These are phyloP conservation scores for Acomys russatus DNA, from an alignment of 2,797 vertebrate species.

Conservation along the genomic window DNA sequence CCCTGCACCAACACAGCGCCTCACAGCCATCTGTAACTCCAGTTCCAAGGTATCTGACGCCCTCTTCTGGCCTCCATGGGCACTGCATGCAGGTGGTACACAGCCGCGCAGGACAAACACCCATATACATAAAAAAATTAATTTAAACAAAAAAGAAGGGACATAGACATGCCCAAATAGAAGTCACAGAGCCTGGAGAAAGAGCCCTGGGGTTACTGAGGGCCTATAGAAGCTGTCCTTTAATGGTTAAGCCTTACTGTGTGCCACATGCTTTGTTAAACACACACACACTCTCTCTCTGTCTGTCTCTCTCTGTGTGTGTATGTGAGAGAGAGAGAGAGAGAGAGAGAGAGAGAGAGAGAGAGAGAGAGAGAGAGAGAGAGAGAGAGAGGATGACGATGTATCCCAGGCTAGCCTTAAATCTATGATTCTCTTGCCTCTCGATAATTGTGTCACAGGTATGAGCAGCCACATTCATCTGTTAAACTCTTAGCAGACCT, in stretches of 20 bases:
- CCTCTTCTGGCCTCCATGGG: not conserved
- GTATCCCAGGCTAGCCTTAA: not conserved
- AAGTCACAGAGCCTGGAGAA: not conserved
- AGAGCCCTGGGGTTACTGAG: not conserved
- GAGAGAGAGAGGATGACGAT: not conserved
- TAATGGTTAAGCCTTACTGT: not conserved
- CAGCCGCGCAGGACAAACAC: not conserved
- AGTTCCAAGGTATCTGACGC: not conserved
- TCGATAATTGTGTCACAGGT: not conserved
- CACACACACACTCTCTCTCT: too few relatives aligned
- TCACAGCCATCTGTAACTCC: not conserved
- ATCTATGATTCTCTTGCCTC: not conserved
- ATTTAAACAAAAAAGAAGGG: not conserved
- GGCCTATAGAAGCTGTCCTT: not conserved
- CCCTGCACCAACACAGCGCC: not conserved
- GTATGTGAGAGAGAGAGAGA: too few relatives aligned
- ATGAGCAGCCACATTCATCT: not conserved
- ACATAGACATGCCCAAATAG: not conserved
- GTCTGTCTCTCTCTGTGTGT: too few relatives aligned
- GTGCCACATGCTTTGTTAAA: not conserved
- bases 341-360: not conserved
- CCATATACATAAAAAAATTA: not conserved
- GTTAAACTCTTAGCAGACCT: not conserved
- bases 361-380: too few relatives aligned
- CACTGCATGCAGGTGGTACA: not conserved